phyloP scores from a whole-genome alignment of 2,888 invertebrate genomes.

The Dolichopus griseipennis region DNA sequence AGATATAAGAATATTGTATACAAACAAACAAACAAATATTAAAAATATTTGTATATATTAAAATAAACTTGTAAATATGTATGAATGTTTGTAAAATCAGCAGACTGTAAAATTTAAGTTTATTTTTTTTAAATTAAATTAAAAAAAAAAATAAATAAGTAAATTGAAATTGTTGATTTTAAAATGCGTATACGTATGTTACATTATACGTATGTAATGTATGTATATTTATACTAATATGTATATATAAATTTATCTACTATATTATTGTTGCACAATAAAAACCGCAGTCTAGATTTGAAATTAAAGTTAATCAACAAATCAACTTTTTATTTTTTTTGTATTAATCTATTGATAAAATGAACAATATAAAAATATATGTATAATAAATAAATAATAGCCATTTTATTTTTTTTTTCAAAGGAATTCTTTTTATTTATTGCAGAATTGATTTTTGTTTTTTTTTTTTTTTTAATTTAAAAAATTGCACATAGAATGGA shows the following conservation, averaged over 20 bases:
- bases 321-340: neutral
- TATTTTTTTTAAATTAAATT: neutral
- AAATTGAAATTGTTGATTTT: too few relatives aligned
- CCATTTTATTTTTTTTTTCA: too few relatives aligned
- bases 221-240: neutral
- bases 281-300: conserved; percentile 2
- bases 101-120: conserved; percentile 3
- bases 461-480: too few relatives aligned
- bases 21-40: too few relatives aligned
- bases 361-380: neutral
- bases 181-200: neutral
- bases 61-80: too few relatives aligned
- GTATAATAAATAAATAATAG: neutral
- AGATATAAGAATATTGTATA: too few relatives aligned
- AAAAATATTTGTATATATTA: too few relatives aligned
- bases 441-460: too few relatives aligned
- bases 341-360: neutral
- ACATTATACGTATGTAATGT: too few relatives aligned
- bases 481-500: too few relatives aligned
- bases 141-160: neutral
- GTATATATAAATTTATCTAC: neutral
- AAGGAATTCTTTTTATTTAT: too few relatives aligned
- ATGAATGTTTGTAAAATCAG: neutral
- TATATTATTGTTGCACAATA: neutral
- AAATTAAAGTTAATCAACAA: neutral